Percentiles rank a stretch among this genome's conserved stretches.
Conservation (phyloP, 2,888 invertebrate genomes). For the Bruchidius siliquastri region DNA sequence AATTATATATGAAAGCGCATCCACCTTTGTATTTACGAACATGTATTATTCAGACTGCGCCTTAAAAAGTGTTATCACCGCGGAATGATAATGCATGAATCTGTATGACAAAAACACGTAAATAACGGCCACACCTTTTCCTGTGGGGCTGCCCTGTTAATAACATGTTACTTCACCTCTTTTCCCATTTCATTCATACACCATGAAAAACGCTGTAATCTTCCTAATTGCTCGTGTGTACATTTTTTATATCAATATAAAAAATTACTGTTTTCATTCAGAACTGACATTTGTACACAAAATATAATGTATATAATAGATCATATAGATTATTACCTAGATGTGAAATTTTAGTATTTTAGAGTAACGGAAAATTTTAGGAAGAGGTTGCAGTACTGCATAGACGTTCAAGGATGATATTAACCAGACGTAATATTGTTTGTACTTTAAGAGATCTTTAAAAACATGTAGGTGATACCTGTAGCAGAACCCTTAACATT, state of each 20-base stretch:
- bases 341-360: no score
- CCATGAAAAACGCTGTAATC: neutral
- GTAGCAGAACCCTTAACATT: no score
- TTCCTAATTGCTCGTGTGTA: neutral
- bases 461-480: no score
- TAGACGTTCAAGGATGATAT: no score
- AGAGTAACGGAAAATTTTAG: no score
- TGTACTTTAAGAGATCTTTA: no score
- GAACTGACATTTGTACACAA: neutral
- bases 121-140: slow-evolving; percentile 8
- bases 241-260: neutral
- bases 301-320: neutral
- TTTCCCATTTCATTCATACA: neutral
- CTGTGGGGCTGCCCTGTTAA: slow-evolving; percentile 4
- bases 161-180: neutral
- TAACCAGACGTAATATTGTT: no score
- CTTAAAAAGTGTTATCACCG: neutral
- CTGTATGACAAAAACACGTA: neutral
- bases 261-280: neutral
- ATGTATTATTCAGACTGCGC: neutral
- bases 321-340: no score
- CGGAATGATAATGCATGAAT: neutral
- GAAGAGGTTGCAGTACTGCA: no score
- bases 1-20: no score
- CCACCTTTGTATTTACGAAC: no score